phyloP scores from a whole-genome alignment of 2,113 vertebrate species.

The Sclerurus mexicanus region DNA sequence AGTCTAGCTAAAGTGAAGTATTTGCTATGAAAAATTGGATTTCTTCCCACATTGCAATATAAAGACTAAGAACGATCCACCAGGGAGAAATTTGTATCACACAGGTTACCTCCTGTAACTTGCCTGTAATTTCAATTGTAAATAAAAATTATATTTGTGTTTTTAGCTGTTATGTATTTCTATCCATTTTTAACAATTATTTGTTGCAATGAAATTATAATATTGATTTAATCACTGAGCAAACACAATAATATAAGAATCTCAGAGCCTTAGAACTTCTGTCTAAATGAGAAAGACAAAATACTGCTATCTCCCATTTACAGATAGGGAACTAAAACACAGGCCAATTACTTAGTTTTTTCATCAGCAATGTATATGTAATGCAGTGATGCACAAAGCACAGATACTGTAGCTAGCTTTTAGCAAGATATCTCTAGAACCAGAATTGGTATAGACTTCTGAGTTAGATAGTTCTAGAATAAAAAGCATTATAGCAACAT shows the following conservation, averaged over 20 bases:
- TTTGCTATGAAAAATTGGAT: neutral
- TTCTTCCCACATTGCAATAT: conserved; percentile 1
- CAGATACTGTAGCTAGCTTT: neutral
- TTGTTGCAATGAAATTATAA: neutral
- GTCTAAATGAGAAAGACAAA: neutral
- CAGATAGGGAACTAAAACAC: neutral
- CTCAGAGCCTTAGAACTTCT: neutral
- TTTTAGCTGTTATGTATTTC: neutral
- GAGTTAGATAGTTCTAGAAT: neutral
- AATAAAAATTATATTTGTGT: neutral
- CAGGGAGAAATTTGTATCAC: neutral
- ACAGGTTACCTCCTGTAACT: neutral
- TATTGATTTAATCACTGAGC: neutral
- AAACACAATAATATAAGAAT: neutral
- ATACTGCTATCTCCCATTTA: neutral
- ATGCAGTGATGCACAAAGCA: neutral
- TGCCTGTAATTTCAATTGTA: neutral
- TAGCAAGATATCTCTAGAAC: neutral
- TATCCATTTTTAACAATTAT: neutral
- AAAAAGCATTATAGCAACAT: neutral
- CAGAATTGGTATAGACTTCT: neutral
- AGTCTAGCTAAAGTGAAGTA: neutral
- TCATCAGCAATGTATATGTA: neutral
- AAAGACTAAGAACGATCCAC: neutral
- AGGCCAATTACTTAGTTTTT: neutral